Evolutionary conservation across 2,888 invertebrate genomes (phyloP), one percentile per base, ranked within the genome.

Genomic region (Sarcophaga variegata): DNA sequence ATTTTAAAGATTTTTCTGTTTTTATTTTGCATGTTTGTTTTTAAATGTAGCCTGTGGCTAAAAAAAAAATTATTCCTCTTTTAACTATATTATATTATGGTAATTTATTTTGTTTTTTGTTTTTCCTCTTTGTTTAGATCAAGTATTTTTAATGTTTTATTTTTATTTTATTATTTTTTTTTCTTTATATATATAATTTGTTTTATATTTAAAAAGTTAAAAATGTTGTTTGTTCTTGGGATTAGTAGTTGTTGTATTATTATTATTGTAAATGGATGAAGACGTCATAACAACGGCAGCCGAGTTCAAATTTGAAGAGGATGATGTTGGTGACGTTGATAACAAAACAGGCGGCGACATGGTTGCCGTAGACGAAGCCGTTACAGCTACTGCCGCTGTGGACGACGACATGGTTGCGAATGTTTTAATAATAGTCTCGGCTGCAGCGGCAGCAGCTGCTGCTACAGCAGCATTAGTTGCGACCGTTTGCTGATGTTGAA

Each of bases 331-430:
- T 25, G 63, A 25, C 27, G 83, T 74, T 76, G 83, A 72, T 20
- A 76, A 80, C 47, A 76, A 75, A 47, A 77, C 76, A 66, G 83
- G 78, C 71, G 83, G 72, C 67, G 83, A 60, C 22, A 76, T 66
- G 60, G 78, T 27, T 20, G 79, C 22, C 54, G 86, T 25, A 75
- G 74, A 75, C 64, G 86, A 81, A 69, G 83, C 81, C 27, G 87
- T 82, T 81, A 76, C 81, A 49, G 81, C 84, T 71, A 49, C 83
- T 66, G 80, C 76, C 76, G 76, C 79, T 76, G 83, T 72, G 54
- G 88, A 82, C 85, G 88, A 88, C 84, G 89, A 88, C 89, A 89
- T 88, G 83, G 89, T 89, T 89, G 89, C 89, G 88, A 89, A 88
- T 89, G 89, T 88, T 89, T 88, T 89, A 70, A 89, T 89, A 87